Conservation (phyloP, 2,797 vertebrate species). For the Alexandromys oeconomus region DNA sequence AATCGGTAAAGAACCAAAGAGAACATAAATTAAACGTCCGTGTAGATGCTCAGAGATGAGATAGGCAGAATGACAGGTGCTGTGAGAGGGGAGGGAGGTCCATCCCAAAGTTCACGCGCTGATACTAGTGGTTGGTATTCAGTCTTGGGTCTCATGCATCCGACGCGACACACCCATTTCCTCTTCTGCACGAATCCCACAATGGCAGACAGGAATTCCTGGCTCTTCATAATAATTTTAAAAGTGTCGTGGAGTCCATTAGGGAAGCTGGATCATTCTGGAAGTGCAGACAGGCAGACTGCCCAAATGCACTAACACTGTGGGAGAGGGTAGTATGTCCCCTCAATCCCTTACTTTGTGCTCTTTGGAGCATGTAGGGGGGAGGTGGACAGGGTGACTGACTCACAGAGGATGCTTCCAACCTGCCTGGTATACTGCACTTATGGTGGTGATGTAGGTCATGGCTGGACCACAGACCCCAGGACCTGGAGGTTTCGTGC, state of each 20-base stretch:
- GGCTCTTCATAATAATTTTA: not conserved
- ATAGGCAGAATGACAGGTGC: conserved; percentile 48
- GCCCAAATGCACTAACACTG: not conserved
- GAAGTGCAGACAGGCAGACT: not conserved
- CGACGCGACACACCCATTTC: not conserved
- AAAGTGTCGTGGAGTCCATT: not conserved
- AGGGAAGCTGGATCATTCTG: not conserved
- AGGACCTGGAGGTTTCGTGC: not conserved
- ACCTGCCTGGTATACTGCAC: not conserved
- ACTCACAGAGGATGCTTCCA: conserved; percentile 30
- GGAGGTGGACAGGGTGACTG: rapidly evolving
- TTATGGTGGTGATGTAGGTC: not conserved
- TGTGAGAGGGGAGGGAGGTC: not conserved
- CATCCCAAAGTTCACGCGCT: not conserved
- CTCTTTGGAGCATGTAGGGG: not conserved
- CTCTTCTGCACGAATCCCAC: not conserved
- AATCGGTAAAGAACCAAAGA: conserved; percentile 53
- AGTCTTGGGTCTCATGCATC: not conserved
- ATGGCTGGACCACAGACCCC: not conserved
- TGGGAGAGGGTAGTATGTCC: not conserved
- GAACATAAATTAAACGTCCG: conserved; percentile 62
- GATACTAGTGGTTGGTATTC: not conserved
- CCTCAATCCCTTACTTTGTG: not conserved
- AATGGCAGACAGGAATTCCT: not conserved
- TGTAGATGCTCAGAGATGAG: conserved; percentile 72